Conservation (phyloP, 92 coral and sea anemone genomes). For the Porites divaricata region DNA sequence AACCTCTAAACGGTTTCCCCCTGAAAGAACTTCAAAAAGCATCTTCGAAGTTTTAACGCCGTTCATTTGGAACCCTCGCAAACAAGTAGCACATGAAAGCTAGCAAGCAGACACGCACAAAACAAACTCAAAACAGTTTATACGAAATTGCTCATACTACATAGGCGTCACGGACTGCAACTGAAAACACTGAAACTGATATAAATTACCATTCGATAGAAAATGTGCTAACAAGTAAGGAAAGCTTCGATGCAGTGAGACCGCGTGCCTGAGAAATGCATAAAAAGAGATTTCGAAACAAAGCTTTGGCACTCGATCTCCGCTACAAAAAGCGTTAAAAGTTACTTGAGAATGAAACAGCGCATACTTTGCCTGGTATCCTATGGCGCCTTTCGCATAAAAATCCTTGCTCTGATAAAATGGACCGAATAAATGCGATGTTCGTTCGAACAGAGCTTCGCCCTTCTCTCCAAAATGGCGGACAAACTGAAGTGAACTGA, state of each 20-base stretch:
- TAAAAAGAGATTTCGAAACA: not conserved
- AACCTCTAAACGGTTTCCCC: no score
- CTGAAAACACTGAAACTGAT: not conserved
- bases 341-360: conserved; percentile 37
- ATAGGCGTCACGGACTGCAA: no score
- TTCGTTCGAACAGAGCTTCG: conserved; percentile 10
- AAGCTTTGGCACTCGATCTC: conserved; percentile 5
- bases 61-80: no score
- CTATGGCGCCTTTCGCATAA: conserved; percentile 76
- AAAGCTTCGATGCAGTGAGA: not conserved
- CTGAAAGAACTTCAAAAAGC: no score
- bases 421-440: conserved; percentile 35
- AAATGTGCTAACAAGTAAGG: not conserved
- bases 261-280: conserved; percentile 29
- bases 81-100: not conserved
- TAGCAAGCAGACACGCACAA: not conserved
- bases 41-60: no score
- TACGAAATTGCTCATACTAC: no score
- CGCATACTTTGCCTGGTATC: conserved; percentile 97
- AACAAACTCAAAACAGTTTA: not conserved
- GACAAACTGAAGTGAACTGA: not conserved
- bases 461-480: conserved; percentile 53
- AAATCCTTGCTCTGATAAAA: conserved; percentile 47
- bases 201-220: not conserved
- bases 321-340: not conserved